These are phyloP conservation scores for Eupithecia centaureata DNA, from an alignment of 2,888 invertebrate genomes.

Conservation along the genomic window DNA sequence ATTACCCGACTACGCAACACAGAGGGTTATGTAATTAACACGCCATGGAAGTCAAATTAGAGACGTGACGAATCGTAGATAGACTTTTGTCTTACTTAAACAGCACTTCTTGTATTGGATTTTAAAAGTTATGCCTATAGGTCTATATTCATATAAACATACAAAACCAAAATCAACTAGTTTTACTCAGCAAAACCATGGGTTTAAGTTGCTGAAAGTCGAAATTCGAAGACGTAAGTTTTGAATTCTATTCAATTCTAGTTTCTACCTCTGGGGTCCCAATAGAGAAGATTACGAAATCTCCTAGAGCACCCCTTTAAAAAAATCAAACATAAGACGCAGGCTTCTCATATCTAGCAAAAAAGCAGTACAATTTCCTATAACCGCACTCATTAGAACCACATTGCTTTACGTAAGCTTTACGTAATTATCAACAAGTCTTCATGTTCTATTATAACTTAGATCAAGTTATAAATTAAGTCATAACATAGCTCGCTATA, in stretches of 20 bases:
- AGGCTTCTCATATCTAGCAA: neutral
- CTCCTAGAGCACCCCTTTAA: too few relatives aligned
- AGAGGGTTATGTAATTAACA: conserved; percentile 9
- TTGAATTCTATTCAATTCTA: too few relatives aligned
- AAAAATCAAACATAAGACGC: neutral
- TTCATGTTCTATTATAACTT: conserved; percentile 21
- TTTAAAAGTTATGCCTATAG: neutral
- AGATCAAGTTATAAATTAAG: conserved; percentile 31
- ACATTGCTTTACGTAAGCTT: conserved; percentile 54
- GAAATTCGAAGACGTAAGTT: too few relatives aligned
- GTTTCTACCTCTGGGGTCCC: too few relatives aligned
- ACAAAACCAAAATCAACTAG: neutral
- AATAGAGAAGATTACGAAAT: too few relatives aligned
- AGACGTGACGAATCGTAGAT: neutral
- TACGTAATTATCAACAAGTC: conserved; percentile 51
- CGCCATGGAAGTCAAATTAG: neutral
- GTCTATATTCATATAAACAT: neutral
- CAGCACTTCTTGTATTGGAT: neutral
- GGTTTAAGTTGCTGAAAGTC: too few relatives aligned
- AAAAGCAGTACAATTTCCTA: conserved; percentile 2
- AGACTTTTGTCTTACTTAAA: neutral
- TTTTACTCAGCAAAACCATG: too few relatives aligned
- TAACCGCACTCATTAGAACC: conserved; percentile 54
- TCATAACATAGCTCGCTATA: conserved; percentile 21
- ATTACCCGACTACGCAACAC: conserved; percentile 3